A percentile compares a stretch with the other conserved stretches of the same genome.
These are phyloP conservation scores for Takifugu bimaculatus DNA, from an alignment of 2,113 vertebrate species.

Conservation along the genomic window DNA sequence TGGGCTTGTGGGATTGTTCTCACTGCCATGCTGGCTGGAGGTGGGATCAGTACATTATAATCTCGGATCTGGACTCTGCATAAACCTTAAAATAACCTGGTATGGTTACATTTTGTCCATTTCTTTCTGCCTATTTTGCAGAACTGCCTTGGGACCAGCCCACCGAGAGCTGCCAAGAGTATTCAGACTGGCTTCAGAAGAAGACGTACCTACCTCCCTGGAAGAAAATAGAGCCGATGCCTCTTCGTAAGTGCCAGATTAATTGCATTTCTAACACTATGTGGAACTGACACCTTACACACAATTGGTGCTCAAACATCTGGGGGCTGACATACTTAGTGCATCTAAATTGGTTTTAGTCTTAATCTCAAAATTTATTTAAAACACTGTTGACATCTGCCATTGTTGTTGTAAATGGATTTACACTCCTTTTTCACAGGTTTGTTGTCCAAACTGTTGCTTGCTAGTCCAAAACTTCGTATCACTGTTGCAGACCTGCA, in stretches of 20 bases:
- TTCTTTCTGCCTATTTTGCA: slow-evolving; percentile 45
- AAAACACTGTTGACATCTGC: too few species aligned
- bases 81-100: background rate
- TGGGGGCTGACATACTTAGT: too few species aligned
- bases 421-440: slow-evolving; percentile 64
- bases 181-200: slow-evolving; percentile 91
- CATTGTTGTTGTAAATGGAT: too few species aligned
- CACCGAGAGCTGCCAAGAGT: slow-evolving; percentile 90
- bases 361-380: background rate
- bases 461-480: slow-evolving; percentile 76
- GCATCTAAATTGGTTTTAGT: too few species aligned
- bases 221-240: slow-evolving; percentile 90
- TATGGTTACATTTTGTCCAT: background rate
- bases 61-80: background rate
- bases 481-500: slow-evolving; percentile 83
- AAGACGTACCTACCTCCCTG: slow-evolving; percentile 91
- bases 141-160: slow-evolving; percentile 98
- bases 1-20: slow-evolving; percentile 98
- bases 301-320: too few species aligned
- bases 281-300: too few species aligned
- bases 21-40: slow-evolving; percentile 96
- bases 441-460: slow-evolving; percentile 87
- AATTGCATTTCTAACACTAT: background rate
- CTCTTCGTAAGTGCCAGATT: slow-evolving; percentile 58
- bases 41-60: slow-evolving; percentile 51